A percentile compares a stretch with the other conserved stretches of the same genome.
These are phyloP conservation scores for Polypedilum pembai DNA, from an alignment of 1,140 invertebrate genomes.

Conservation along the genomic window DNA sequence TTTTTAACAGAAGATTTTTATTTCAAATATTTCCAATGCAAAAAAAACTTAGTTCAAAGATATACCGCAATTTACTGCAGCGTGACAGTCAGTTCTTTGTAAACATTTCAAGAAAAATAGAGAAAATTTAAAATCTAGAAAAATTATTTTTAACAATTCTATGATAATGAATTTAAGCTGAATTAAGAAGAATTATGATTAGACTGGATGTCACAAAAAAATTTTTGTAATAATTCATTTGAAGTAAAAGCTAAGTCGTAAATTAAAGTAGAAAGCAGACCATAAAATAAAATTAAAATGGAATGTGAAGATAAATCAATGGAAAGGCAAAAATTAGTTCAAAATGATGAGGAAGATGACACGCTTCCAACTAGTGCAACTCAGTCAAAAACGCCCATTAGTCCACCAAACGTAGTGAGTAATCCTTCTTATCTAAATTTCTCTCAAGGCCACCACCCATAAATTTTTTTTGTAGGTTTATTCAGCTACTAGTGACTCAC, in stretches of 20 bases:
- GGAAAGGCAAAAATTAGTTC: not conserved
- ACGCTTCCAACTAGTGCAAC: not conserved
- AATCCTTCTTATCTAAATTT: not conserved
- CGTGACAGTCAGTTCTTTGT: too few relatives aligned
- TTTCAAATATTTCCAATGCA: not conserved
- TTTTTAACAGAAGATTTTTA: not conserved
- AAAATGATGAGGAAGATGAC: not conserved
- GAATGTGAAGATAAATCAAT: constrained; percentile 7
- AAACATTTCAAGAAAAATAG: too few relatives aligned
- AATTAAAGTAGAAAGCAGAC: not conserved
- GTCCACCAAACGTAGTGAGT: constrained; percentile 21
- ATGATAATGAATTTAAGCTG: not conserved
- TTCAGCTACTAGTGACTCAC: constrained; percentile 16
- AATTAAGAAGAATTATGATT: not conserved
- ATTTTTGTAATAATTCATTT: not conserved
- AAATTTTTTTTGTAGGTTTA: not conserved
- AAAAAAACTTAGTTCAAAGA: not conserved
- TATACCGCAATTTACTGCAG: too few relatives aligned
- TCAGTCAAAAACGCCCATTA: constrained; percentile 14
- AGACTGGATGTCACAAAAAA: not conserved
- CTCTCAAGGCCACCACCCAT: not conserved
- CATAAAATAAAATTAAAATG: constrained; percentile 11
- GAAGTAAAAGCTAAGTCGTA: not conserved
- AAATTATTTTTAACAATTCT: too few relatives aligned
- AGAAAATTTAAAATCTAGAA: not conserved